Conservation (phyloP, 2,888 invertebrate species). For the Drosophila suboccidentalis region DNA sequence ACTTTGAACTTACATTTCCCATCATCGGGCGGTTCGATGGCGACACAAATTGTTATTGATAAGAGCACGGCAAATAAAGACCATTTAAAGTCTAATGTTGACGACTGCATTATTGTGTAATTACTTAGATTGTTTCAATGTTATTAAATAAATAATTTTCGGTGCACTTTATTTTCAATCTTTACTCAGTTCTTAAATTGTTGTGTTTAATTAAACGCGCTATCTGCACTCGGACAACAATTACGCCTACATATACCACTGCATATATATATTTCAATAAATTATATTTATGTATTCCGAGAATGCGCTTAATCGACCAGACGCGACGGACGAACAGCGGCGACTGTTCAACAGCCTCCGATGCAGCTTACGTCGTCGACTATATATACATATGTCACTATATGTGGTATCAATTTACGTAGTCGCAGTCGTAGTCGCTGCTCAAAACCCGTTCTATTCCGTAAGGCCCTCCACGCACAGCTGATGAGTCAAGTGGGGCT, state of each 20-base stretch:
- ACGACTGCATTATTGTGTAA: slow-evolving; percentile 52
- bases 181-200: slow-evolving; percentile 15
- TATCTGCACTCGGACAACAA: slow-evolving; percentile 29
- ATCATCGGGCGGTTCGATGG: slow-evolving; percentile 65
- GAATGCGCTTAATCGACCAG: slow-evolving; percentile 50
- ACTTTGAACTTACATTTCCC: slow-evolving; percentile 81
- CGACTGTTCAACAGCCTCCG: slow-evolving; percentile 51
- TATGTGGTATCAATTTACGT: background rate
- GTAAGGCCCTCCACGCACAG: slow-evolving; percentile 51
- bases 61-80: slow-evolving; percentile 44
- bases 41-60: slow-evolving; percentile 52
- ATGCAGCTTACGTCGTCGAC: slow-evolving; percentile 43
- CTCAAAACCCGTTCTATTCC: slow-evolving; percentile 62
- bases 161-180: slow-evolving; percentile 29
- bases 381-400: slow-evolving; percentile 32
- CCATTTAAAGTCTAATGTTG: slow-evolving; percentile 30
- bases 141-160: slow-evolving; percentile 8
- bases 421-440: slow-evolving; percentile 7
- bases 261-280: slow-evolving; percentile 3
- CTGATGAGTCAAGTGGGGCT: slow-evolving; percentile 61
- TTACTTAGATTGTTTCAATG: slow-evolving; percentile 8
- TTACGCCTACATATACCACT: slow-evolving; percentile 45
- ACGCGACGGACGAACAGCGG: slow-evolving; percentile 64
- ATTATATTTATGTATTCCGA: background rate
- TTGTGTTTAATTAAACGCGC: slow-evolving; percentile 32